Base-by-base conservation (phyloP, 2,888 invertebrate species). In the Adela reaumurella region DNA sequence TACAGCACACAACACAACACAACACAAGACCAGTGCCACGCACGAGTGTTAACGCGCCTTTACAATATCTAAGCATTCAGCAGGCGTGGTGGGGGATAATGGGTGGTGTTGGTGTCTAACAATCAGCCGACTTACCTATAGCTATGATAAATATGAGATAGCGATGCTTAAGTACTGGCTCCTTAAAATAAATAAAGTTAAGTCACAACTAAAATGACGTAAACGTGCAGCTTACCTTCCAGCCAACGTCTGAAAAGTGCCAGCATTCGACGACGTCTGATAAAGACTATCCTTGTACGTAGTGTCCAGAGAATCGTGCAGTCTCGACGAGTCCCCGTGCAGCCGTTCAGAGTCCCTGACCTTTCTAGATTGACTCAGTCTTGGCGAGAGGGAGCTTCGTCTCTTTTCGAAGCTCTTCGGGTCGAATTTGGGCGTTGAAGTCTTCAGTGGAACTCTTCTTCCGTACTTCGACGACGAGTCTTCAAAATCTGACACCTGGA, bases 401-500 rank as follows among this genome's bases (percentile, higher is more conserved):
- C 67, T 57, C n/a, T n/a, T n/a, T n/a, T n/a, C n/a, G n/a, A n/a
- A n/a, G 0, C 63, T 58, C 52, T 67, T 70, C 56, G 62, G 48
- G 2, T 53, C 52, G 1, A 56, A 54, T 46, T 68, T 71, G 0
- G 74, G 73, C 0, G 73, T 72, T 1, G 73, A 72, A 0, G 74
- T 69, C 1, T 35, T 70, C 68, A 0, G 68, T 50, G 0, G 67
- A 59, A 18, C 63, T 65, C 10, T 55, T 19, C 56, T 61, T 0
- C 72, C 70, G 51, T 71, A 69, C 46, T 74, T 76, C 0, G 68
- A 66, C 52, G 60, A 65, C 1, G 59, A 62, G 49, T 76, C 73
- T 53, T 76, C 74, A 53, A 76, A 74, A 48, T 76, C 74, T 20
- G 77, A 76, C 0, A 76, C 68, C 77, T 77, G 58, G 1, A 51